Base-by-base conservation (phyloP, 1,140 invertebrate species). In the Aphis craccivora region DNA sequence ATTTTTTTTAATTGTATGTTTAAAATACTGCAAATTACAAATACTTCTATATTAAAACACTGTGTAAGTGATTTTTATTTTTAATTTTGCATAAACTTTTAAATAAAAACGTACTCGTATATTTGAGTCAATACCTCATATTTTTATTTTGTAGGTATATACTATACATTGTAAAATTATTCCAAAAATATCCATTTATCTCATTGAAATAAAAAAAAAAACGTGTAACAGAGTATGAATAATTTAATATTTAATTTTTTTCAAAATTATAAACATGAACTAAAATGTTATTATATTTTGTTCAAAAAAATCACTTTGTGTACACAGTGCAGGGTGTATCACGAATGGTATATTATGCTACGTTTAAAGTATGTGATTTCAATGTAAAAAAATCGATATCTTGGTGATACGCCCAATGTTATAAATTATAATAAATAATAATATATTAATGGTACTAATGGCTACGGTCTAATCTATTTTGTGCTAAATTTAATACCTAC, bases 401-500 rank as follows among this genome's bases (percentile, higher is more conserved):
- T n/a, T 76, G n/a, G 14, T 76, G 14, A 76, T 76, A 76, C 14
- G 14, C 60, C 60, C 60, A n/a, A 20, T 76, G n/a, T 76, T 76
- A 76, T n/a, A 76, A 76, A 76, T n/a, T 23, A 76, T n/a, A n/a
- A 76, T 67, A 18, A 84, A 76, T n/a, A n/a, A 76, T 67, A 18
- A 84, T 84, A 84, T 84, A 25, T 40, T 3, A 40, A 84, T 37
- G 83, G 83, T 43, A 84, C 60, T 30, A 35, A 40, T 84, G 37
- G 37, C 40, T 84, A 83, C 40, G 23, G 3, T 84, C 22, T 84
- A 84, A 84, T 84, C 37, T 84, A 40, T 84, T 84, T 43, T 40
- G 83, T 40, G 83, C 40, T 89, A 53, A 88, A n/a, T 87, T 48
- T 51, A 89, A 23, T 53, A 89, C n/a, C n/a, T n/a, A n/a, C 51